Percentiles rank a stretch among this genome's conserved stretches.
Conservation (phyloP, 2,797 vertebrate species). For the Liparis tanakae region DNA sequence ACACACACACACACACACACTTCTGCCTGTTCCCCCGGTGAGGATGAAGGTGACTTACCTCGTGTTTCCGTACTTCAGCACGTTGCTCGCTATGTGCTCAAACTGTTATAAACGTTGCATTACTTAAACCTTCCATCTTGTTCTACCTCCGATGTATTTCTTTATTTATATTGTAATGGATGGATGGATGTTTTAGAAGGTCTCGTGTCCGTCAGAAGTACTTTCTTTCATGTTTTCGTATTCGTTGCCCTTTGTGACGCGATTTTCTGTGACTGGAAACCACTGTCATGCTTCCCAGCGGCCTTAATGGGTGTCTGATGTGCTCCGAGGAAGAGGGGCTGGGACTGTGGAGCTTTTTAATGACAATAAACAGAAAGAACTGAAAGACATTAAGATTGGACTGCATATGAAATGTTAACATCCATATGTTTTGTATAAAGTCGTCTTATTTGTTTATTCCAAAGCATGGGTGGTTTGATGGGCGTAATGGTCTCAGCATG, state of each 20-base stretch:
- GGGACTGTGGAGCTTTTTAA: slow-evolving; percentile 54
- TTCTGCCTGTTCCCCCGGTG: background rate
- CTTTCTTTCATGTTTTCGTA: slow-evolving; percentile 14
- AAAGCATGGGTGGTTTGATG: slow-evolving; percentile 46
- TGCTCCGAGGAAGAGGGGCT: slow-evolving; percentile 39
- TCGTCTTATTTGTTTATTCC: slow-evolving; percentile 57
- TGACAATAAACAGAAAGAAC: slow-evolving; percentile 63
- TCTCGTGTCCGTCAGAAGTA: slow-evolving; percentile 33
- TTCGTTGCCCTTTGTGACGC: slow-evolving; percentile 27
- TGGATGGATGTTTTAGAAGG: slow-evolving; percentile 35
- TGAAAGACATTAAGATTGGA: slow-evolving; percentile 33
- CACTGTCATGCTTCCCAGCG: slow-evolving; percentile 39
- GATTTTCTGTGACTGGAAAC: slow-evolving; percentile 35
- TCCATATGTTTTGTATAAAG: slow-evolving; percentile 61
- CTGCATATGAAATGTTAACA: slow-evolving; percentile 40
- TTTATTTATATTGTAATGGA: slow-evolving; percentile 22
- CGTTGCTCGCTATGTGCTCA: background rate
- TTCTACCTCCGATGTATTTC: slow-evolving; percentile 78
- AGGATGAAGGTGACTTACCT: background rate
- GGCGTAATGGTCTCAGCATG: slow-evolving; percentile 64
- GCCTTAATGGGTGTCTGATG: slow-evolving; percentile 60
- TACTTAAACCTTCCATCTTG: slow-evolving; percentile 10
- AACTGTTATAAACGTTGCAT: slow-evolving; percentile 7
- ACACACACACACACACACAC: background rate
- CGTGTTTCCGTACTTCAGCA: slow-evolving; percentile 9